Conservation (phyloP, 53 echinoderm and acorn worm genomes). For the Holothuria scabra region DNA sequence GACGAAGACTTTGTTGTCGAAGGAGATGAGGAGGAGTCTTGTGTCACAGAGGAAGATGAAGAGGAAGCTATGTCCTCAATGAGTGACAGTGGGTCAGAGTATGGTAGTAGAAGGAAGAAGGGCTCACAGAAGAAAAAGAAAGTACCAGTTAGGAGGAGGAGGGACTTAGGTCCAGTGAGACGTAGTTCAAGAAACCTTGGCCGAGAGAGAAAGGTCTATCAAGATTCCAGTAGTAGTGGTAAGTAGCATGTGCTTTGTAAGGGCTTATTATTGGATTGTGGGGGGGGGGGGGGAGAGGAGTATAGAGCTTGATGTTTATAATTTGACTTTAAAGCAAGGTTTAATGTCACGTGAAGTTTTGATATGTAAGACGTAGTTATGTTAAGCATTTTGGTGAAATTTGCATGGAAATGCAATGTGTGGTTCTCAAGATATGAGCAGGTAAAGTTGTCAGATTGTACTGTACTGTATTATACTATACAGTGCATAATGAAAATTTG, state of each 20-base stretch:
- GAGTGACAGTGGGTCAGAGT: constrained; percentile 44
- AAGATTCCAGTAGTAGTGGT: constrained; percentile 15
- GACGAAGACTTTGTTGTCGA: constrained; percentile 50
- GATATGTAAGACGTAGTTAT: too few relatives aligned
- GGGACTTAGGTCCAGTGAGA: constrained; percentile 23
- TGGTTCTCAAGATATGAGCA: too few relatives aligned
- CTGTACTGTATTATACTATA: too few relatives aligned
- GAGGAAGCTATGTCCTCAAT: constrained; percentile 60
- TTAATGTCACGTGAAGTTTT: too few relatives aligned
- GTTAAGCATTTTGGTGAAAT: too few relatives aligned
- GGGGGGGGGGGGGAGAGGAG: too few relatives aligned
- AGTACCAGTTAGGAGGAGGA: background rate
- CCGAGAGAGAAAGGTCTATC: constrained; percentile 9
- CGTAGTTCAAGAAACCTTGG: constrained; percentile 31
- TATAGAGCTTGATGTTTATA: too few relatives aligned
- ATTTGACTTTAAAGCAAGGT: too few relatives aligned
- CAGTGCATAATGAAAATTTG: too few relatives aligned
- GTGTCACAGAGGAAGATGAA: constrained; percentile 59
- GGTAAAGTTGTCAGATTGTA: too few relatives aligned
- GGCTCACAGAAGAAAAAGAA: background rate
- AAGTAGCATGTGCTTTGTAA: background rate
- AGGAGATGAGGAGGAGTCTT: constrained; percentile 64
- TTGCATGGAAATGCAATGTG: too few relatives aligned
- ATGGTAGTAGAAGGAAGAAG: constrained; percentile 22
- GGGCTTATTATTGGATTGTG: too few relatives aligned